Evolutionary conservation across 2,113 vertebrate genomes (phyloP).

Genomic region (Notothenia rossii): DNA sequence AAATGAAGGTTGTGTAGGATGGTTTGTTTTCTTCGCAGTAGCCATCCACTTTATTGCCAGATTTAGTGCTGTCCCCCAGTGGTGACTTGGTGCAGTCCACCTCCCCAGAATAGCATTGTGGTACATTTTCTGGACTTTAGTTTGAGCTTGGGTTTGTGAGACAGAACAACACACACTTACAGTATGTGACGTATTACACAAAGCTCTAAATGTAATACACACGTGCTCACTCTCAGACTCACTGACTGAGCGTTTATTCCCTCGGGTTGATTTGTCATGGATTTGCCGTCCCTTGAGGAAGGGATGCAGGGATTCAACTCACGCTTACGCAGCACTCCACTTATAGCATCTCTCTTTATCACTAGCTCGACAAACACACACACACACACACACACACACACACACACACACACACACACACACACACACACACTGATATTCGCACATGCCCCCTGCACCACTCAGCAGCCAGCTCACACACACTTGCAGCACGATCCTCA

Average conservation of each 20-base stretch:
- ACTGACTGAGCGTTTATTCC: conserved; percentile 53
- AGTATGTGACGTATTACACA: conserved; percentile 33
- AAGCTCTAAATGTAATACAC: conserved; percentile 35
- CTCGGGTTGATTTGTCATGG: conserved; percentile 65
- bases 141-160: not conserved
- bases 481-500: conserved; percentile 37
- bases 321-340: conserved; percentile 50
- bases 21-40: conserved; percentile 24
- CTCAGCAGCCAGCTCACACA: conserved; percentile 53
- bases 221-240: conserved; percentile 36
- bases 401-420: not conserved
- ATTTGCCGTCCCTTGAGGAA: conserved; percentile 43
- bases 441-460: conserved; percentile 24
- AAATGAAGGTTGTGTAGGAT: conserved; percentile 36
- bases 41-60: conserved; percentile 31
- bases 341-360: conserved; percentile 38
- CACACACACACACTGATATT: conserved; percentile 22
- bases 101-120: conserved; percentile 35
- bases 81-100: conserved; percentile 56
- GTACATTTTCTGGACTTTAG: conserved; percentile 47
- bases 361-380: conserved; percentile 17
- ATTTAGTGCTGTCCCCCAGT: conserved; percentile 62
- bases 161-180: conserved; percentile 21
- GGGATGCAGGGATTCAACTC: conserved; percentile 53
- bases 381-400: not conserved